Conservation (phyloP, 1,140 invertebrate species). For the Pteromalus puparum region DNA sequence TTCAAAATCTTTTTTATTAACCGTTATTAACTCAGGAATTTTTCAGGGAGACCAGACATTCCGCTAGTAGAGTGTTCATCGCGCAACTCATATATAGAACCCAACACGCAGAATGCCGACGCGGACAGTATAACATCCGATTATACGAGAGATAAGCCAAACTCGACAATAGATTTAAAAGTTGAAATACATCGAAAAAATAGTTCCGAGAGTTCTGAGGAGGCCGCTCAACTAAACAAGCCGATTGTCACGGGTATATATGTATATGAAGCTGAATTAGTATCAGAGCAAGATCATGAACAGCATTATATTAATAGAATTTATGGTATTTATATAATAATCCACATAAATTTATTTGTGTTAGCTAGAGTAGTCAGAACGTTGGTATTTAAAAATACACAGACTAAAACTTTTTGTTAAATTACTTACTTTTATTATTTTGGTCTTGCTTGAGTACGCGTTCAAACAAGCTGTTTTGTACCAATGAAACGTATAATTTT, state of each 20-base stretch:
- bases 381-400: neutral
- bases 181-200: constrained; percentile 94
- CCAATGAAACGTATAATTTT: constrained; percentile 8
- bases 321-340: constrained; percentile 60
- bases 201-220: constrained; percentile 88
- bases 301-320: constrained; percentile 61
- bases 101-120: constrained; percentile 69
- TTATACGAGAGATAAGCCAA: constrained; percentile 72
- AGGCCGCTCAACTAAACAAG: constrained; percentile 69
- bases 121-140: constrained; percentile 74
- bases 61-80: constrained; percentile 79
- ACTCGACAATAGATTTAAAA: constrained; percentile 84
- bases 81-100: constrained; percentile 77
- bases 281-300: constrained; percentile 63
- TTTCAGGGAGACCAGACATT: constrained; percentile 75
- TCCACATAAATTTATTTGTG: constrained; percentile 10
- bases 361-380: neutral
- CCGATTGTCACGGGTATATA: constrained; percentile 65
- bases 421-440: constrained; percentile 17
- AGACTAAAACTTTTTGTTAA: neutral
- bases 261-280: constrained; percentile 66
- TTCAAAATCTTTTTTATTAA: constrained; percentile 4
- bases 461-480: neutral
- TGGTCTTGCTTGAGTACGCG: constrained; percentile 26
- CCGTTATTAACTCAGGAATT: neutral